Evolutionary conservation across 2,113 vertebrate genomes (phyloP).

Genomic region (Archocentrus centrarchus): DNA sequence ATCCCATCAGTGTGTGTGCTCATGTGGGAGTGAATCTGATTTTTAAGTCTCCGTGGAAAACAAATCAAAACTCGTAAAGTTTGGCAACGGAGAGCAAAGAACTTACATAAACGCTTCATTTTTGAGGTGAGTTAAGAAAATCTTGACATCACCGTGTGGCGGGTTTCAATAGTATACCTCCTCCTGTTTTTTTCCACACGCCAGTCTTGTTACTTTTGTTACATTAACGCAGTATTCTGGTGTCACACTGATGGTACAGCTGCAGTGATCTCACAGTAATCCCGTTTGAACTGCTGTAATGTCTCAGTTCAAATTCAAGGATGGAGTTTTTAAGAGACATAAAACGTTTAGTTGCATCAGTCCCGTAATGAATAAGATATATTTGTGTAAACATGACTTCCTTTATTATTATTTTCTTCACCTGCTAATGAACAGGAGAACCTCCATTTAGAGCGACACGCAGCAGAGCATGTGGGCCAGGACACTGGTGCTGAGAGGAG

Average conservation of each 20-base stretch:
- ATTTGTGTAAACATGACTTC: background rate
- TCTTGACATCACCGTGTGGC: background rate
- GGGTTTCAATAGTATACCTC: background rate
- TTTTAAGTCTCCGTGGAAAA: background rate
- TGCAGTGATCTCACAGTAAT: background rate
- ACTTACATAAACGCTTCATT: background rate
- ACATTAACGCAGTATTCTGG: background rate
- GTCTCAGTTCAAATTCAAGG: background rate
- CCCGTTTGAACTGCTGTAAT: background rate
- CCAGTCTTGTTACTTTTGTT: background rate
- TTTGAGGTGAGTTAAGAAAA: background rate
- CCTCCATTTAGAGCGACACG: background rate
- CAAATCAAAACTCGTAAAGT: background rate
- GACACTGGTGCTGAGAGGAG: background rate
- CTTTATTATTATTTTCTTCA: background rate
- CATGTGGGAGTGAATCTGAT: background rate
- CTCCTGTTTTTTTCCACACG: background rate
- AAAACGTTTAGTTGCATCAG: background rate
- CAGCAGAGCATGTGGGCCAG: background rate
- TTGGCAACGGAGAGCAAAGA: background rate
- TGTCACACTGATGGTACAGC: background rate
- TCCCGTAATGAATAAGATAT: background rate
- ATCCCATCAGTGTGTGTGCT: background rate
- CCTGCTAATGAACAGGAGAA: background rate
- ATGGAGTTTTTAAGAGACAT: background rate